phyloP scores from a whole-genome alignment of 2,113 vertebrate species.

The Pseudopipra pipra region DNA sequence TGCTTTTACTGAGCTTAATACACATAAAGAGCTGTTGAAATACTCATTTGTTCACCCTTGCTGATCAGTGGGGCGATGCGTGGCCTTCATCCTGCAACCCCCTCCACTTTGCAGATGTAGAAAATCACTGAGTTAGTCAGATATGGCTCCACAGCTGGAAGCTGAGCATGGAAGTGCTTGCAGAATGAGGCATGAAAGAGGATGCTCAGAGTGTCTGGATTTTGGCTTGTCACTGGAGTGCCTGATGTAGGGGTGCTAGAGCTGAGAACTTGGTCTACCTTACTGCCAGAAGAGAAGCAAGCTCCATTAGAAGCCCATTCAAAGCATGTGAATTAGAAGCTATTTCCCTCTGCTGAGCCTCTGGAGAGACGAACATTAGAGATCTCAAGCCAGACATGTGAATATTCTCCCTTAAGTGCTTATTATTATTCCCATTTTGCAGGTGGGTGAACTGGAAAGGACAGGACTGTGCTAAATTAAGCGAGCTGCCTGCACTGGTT shows the following conservation, averaged over 20 bases:
- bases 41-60: neutral
- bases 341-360: neutral
- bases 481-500: neutral
- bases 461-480: slow-evolving; percentile 25
- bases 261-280: neutral
- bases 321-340: neutral
- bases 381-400: neutral
- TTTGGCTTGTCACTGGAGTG: neutral
- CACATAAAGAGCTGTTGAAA: neutral
- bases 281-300: neutral
- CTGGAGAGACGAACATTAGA: neutral
- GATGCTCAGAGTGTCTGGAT: neutral
- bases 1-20: neutral
- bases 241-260: neutral
- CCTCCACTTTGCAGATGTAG: neutral
- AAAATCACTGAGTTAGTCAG: neutral
- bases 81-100: neutral
- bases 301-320: neutral
- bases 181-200: neutral
- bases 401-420: slow-evolving; percentile 28
- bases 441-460: slow-evolving; percentile 55
- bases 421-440: slow-evolving; percentile 49
- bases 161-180: neutral
- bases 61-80: neutral
- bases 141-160: neutral